A percentile compares a stretch with the other conserved stretches of the same genome.
These are phyloP conservation scores for Actinopyga echinites DNA, from an alignment of 53 echinoderm and acorn worm species.

Conservation along the genomic window DNA sequence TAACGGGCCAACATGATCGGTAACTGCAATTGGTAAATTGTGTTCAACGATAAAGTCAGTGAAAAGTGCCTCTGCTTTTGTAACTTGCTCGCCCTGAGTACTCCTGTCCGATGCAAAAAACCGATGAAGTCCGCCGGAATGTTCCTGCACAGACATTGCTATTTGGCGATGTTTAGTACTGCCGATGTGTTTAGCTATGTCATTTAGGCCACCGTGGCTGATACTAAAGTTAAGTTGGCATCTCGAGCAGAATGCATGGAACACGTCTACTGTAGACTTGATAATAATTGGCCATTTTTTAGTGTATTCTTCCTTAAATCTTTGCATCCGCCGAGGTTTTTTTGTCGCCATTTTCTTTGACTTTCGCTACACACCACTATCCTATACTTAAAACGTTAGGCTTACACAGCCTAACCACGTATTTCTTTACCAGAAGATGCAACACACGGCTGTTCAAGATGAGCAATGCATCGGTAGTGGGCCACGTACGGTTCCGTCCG, in stretches of 20 bases:
- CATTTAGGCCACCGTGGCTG: constrained; percentile 11
- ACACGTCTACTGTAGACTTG: neutral
- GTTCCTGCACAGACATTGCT: too few species aligned
- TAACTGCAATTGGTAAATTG: constrained; percentile 30
- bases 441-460: too few species aligned
- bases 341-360: neutral
- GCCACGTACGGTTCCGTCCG: too few species aligned
- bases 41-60: constrained; percentile 55
- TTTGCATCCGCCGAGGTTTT: constrained; percentile 10
- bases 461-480: too few species aligned
- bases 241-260: too few species aligned
- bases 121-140: neutral
- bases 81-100: neutral
- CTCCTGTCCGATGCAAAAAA: neutral
- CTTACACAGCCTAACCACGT: neutral
- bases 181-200: neutral
- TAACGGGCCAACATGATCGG: constrained; percentile 46
- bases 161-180: neutral
- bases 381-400: too few species aligned
- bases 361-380: too few species aligned
- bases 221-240: constrained; percentile 7
- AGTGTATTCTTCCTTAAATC: neutral
- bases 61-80: constrained; percentile 49
- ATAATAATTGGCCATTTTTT: neutral
- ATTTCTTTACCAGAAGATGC: too few species aligned